These are phyloP conservation scores for Cheumatopsyche charites DNA, from an alignment of 1,140 invertebrate species.

Conservation along the genomic window DNA sequence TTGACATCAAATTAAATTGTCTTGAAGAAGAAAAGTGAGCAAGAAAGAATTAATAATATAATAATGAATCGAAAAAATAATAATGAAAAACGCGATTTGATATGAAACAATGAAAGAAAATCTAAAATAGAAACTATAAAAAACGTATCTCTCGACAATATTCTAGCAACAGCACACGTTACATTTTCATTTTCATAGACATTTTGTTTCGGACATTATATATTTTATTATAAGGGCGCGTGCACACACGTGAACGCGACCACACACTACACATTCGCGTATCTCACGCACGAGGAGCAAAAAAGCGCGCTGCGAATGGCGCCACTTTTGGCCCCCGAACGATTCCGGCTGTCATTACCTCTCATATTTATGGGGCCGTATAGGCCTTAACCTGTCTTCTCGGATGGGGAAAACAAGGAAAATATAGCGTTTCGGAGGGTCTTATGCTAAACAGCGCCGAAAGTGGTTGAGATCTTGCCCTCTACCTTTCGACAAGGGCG, in stretches of 20 bases:
- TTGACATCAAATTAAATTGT: no score
- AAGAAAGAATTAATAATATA: no score
- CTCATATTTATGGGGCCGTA: constrained; percentile 44
- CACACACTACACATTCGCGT: background rate
- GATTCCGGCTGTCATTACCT: constrained; percentile 43
- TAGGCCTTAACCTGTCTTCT: constrained; percentile 42
- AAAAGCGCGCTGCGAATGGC: constrained; percentile 33
- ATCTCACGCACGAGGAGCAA: constrained; percentile 7
- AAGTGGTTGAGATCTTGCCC: constrained; percentile 41
- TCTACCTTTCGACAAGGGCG: constrained; percentile 29
- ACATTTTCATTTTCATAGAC: no score
- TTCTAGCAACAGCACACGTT: no score
- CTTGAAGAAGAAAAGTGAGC: no score
- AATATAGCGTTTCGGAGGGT: constrained; percentile 40
- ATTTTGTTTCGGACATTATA: no score
- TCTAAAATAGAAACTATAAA: no score
- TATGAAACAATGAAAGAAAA: no score
- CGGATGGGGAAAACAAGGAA: constrained; percentile 40
- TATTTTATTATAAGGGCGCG: no score
- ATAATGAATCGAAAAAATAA: no score
- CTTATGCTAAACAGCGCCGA: constrained; percentile 41
- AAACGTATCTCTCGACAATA: no score
- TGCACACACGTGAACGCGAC: background rate
- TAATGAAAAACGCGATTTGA: no score
- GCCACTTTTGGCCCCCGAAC: constrained; percentile 38